These are phyloP conservation scores for Cantharis rustica DNA, from an alignment of 2,888 invertebrate species.

Conservation along the genomic window DNA sequence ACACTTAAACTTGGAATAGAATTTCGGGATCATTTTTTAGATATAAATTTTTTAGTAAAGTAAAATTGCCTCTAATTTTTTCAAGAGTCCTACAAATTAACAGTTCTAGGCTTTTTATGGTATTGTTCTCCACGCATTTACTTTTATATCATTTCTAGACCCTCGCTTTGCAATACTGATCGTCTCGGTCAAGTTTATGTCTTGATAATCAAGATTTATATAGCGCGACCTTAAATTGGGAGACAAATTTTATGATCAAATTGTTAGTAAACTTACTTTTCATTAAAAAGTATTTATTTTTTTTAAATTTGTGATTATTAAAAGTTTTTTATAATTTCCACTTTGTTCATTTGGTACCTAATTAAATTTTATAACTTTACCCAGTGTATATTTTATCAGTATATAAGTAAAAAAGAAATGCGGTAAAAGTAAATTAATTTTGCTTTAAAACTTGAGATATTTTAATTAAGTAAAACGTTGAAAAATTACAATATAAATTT, in stretches of 20 bases:
- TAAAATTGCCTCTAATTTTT: background rate
- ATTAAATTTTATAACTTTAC: background rate
- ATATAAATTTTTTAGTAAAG: background rate
- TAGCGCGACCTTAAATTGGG: background rate
- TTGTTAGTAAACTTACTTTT: background rate
- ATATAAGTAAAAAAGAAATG: background rate
- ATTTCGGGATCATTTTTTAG: background rate
- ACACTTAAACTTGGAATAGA: background rate
- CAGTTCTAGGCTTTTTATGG: background rate
- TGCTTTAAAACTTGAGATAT: background rate
- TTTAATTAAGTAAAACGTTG: background rate
- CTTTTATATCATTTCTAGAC: background rate
- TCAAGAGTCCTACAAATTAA: background rate
- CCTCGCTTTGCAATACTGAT: background rate
- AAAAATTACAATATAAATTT: background rate
- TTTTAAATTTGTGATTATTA: background rate
- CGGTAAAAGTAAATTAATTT: background rate
- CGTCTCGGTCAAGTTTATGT: background rate
- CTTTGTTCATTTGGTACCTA: background rate
- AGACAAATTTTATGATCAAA: background rate
- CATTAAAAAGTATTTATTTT: background rate
- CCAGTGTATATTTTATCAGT: background rate
- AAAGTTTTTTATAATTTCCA: background rate
- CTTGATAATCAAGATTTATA: background rate
- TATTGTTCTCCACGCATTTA: background rate